These are phyloP conservation scores for Leptinotarsa haldemani DNA, from an alignment of 2,888 invertebrate species.

Conservation along the genomic window DNA sequence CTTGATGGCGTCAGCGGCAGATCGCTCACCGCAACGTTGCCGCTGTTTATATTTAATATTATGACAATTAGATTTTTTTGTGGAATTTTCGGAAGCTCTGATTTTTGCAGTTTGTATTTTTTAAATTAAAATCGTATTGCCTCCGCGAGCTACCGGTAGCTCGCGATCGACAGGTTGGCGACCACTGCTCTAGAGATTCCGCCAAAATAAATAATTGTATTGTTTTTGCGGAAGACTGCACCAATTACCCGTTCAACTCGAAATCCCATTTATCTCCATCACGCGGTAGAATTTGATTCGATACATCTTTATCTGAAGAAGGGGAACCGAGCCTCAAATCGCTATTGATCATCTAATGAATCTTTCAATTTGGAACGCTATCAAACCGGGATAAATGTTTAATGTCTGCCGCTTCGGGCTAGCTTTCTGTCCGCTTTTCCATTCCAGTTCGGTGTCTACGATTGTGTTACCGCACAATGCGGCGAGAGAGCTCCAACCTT, in stretches of 20 bases:
- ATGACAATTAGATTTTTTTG: no score
- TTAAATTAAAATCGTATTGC: no score
- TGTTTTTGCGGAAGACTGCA: background rate
- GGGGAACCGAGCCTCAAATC: background rate
- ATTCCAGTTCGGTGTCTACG: background rate
- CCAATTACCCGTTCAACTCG: background rate
- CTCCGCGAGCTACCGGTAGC: no score
- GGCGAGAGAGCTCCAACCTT: constrained; percentile 7
- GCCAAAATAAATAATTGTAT: background rate
- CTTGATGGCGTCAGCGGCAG: no score
- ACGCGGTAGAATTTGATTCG: background rate
- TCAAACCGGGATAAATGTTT: constrained; percentile 14
- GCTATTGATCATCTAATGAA: constrained; percentile 11
- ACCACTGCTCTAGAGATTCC: no score
- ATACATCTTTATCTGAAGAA: constrained; percentile 1
- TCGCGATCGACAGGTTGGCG: no score
- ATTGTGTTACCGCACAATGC: constrained; percentile 10
- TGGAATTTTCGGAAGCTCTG: no score
- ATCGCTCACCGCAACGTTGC: no score
- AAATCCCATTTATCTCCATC: background rate
- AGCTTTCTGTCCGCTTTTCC: constrained; percentile 1
- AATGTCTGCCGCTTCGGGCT: background rate
- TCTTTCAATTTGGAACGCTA: constrained; percentile 8
- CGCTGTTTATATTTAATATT: no score
- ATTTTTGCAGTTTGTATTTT: no score